phyloP scores from a whole-genome alignment of 2,113 vertebrate species.

The Strix uralensis region DNA sequence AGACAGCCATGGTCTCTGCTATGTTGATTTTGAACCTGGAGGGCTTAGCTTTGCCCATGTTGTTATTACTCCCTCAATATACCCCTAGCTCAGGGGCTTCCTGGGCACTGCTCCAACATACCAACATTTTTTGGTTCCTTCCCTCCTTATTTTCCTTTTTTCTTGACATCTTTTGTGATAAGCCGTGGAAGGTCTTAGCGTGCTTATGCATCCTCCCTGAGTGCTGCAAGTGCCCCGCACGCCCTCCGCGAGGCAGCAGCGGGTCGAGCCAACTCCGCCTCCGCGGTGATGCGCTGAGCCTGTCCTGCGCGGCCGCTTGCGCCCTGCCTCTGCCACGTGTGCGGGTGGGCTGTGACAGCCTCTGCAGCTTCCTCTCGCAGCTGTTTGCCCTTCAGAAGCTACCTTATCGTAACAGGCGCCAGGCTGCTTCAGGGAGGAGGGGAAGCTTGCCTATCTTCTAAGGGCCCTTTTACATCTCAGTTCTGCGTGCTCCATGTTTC shows the following conservation, averaged over 20 bases:
- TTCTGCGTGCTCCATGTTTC: neutral
- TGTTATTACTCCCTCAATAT: neutral
- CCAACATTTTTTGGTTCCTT: neutral
- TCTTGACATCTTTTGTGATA: neutral
- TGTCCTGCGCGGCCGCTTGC: neutral
- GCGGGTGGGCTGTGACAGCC: neutral
- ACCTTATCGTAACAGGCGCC: neutral
- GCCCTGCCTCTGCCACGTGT: no score
- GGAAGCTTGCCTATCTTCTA: neutral
- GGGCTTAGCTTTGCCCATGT: neutral
- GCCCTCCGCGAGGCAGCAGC: neutral
- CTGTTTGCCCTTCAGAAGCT: neutral
- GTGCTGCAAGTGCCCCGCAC: fast-evolving
- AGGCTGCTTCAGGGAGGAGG: neutral
- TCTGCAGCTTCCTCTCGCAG: neutral
- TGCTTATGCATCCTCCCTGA: neutral
- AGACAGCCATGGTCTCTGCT: neutral
- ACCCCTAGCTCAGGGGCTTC: neutral
- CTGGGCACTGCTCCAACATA: neutral
- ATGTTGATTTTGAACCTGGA: neutral
- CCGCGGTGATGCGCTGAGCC: neutral
- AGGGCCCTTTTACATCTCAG: neutral
- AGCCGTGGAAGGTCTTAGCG: neutral
- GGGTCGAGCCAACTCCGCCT: fast-evolving
- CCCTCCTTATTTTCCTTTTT: neutral